These are phyloP conservation scores for Myiozetetes cayanensis DNA, from an alignment of 2,113 vertebrate species.

Conservation along the genomic window DNA sequence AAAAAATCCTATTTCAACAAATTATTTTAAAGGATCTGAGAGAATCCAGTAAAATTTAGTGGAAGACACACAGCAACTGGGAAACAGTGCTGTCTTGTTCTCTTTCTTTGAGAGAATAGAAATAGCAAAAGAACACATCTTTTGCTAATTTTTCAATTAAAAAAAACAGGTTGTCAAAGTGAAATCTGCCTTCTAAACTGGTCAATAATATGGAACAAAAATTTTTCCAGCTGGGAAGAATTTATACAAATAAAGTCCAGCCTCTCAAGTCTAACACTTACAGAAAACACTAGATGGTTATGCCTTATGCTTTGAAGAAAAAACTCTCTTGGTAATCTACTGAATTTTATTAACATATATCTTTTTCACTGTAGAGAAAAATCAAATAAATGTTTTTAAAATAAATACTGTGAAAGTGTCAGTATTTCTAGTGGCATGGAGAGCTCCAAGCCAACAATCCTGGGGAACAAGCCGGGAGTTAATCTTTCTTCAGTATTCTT, in stretches of 20 bases:
- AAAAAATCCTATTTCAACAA: not conserved
- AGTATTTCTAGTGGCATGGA: not conserved
- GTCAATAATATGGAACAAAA: not conserved
- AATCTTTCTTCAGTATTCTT: not conserved
- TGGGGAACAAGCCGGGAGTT: not conserved
- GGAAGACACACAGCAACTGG: not conserved
- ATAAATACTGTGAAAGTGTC: not conserved
- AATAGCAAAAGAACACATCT: not conserved
- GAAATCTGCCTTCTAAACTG: not conserved
- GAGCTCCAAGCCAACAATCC: not conserved
- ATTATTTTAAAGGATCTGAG: not conserved
- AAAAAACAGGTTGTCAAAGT: not conserved
- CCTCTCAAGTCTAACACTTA: not conserved
- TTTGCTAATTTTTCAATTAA: not conserved
- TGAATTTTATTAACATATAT: not conserved
- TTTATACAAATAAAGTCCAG: not conserved
- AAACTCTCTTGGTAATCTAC: not conserved
- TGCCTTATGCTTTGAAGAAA: not conserved
- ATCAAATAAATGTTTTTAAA: not conserved
- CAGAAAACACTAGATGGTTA: not conserved
- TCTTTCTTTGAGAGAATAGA: not conserved
- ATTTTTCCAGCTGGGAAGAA: not conserved
- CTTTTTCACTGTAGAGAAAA: constrained; percentile 14
- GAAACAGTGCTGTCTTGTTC: not conserved
- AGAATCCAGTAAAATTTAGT: not conserved